Conservation (phyloP, 1,140 invertebrate genomes). For the Drosophila azteca region DNA sequence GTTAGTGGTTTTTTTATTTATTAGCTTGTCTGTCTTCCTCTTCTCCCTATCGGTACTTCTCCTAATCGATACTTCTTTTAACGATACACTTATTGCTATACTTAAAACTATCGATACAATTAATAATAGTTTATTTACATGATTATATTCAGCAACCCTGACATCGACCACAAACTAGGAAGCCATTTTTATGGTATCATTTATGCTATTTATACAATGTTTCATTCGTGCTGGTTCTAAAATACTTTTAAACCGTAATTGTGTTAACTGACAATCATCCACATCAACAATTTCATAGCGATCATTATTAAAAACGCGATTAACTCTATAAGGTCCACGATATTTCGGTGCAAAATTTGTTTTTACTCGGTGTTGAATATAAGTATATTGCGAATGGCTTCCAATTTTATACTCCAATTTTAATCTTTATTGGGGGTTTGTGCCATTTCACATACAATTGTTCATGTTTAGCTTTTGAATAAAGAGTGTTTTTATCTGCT, state of each 20-base stretch:
- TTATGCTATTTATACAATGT: background rate
- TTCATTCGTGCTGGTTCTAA: background rate
- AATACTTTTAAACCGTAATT: background rate
- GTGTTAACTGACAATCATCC: background rate
- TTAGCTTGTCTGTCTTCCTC: too few species aligned
- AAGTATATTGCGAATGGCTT: background rate
- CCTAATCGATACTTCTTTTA: too few species aligned
- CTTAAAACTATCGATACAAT: too few species aligned
- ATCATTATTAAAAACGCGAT: background rate
- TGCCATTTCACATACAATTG: background rate
- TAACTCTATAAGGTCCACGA: background rate
- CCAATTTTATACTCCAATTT: background rate
- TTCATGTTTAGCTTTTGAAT: background rate
- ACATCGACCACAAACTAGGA: too few species aligned
- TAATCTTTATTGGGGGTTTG: background rate
- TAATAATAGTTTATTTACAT: too few species aligned
- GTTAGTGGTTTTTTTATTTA: too few species aligned
- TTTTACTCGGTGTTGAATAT: background rate
- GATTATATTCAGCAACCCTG: too few species aligned
- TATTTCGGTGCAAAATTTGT: conserved; percentile 10
- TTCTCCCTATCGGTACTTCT: too few species aligned
- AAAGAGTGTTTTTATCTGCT: background rate
- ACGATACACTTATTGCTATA: too few species aligned
- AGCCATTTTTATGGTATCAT: background rate
- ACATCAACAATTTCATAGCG: conserved; percentile 2